Evolutionary conservation across 2,113 vertebrate species (phyloP), one percentile per base, ranked within the genome.

Genomic region (Rhinogobius similis): DNA sequence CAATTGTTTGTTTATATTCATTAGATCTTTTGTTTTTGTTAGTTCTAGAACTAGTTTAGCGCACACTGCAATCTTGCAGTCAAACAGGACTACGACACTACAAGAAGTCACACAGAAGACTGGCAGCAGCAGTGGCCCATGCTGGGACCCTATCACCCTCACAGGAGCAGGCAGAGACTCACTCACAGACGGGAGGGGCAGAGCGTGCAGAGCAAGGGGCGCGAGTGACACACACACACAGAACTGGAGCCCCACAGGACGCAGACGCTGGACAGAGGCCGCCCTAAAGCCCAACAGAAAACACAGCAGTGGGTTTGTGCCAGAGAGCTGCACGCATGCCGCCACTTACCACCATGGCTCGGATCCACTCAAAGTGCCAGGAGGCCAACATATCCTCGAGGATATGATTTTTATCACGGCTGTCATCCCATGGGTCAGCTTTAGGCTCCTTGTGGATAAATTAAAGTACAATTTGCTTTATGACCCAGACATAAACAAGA

Each of bases 361-460:
- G 90, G 82, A 94, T 93, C 92, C 92, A 93, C 84, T 93, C 90
- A 93, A 93, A 93, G 90, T 92, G 92, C 92, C 92, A 94, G 89
- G 93, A 94, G 91, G 93, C 91, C 92, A 93, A 91, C 84, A 93
- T 92, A 93, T 93, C 89, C 89, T 93, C 88, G 65, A 94, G 91
- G 91, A 93, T 91, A 93, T 91, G 90, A 89, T 92, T 91, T 88
- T 89, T 90, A 79, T 88, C 90, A 90, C 85, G 68, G 82, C 81
- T 87, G 80, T 91, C 90, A 70, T 91, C 89, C 84, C 89, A 88
- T 70, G 92, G 83, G 86, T 78, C 88, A 73, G 91, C 90, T 85
- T 91, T 92, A 78, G 87, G 89, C 80, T 93, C 91, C 93, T 94
- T 94, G 76, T 92, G 89, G 90, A 92, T 91, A 92, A 79, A 93